Base-by-base conservation (phyloP, 2,797 vertebrate species). In the Carduelis carduelis region DNA sequence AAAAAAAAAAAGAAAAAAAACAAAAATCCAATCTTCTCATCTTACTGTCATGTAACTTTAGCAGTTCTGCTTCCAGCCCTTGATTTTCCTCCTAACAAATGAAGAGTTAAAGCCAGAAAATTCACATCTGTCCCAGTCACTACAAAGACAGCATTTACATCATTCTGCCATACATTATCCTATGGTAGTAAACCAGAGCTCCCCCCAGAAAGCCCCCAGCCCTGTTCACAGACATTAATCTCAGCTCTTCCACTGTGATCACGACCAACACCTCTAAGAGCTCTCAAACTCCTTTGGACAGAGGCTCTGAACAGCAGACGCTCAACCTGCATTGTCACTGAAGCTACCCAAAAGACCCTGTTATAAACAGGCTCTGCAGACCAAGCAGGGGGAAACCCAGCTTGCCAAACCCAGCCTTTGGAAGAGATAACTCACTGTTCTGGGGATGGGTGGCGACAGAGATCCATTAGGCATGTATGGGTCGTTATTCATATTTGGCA, bases 381-480 rank as follows among this genome's bases (percentile, higher is more conserved):
- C 64, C 20, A 4, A 93, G 83, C 7, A 49, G 70, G 61, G 93
- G 79, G 41, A 92, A 93, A 80, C 43, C 50, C 90, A 66, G 90
- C 61, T 94, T 10, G 61, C 57, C 89, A 53, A 74, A 94, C 63
- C 3, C 41, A 2, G 47, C 65, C 55, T 83, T 55, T 43, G 87
- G 83, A 94, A 95, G 79, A 90, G 76, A 90, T 94, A 93, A 99
- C 99, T 99, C 98, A 99, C 99, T 98, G 98, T 99, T 99, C 99
- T 99, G 95, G 98, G 98, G 98, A 99, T 99, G 97, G 99, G 99
- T 89, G 99, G 99, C 72, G 99, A 99, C 90, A 99, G 98, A 89
- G 99, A 99, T 98, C 99, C 99, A 83, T 99, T 99, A 97, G 98
- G 99, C 99, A 99, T 99, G 98, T 99, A 99, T 26, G 99, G 98